These are phyloP conservation scores for Toxotes chatareus DNA, from an alignment of 2,113 vertebrate species.

Conservation along the genomic window DNA sequence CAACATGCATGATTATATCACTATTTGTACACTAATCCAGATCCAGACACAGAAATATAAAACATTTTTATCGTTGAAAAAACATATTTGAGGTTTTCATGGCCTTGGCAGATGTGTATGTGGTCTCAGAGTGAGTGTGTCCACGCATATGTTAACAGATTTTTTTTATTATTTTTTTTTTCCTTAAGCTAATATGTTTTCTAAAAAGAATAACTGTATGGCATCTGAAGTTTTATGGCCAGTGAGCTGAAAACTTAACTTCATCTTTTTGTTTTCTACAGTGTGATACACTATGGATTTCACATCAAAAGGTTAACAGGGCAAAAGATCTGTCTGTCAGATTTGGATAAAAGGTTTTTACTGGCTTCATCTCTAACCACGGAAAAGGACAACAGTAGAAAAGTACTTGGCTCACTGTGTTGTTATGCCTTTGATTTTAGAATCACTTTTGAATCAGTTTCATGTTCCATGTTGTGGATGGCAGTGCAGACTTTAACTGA, in stretches of 20 bases:
- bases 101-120: background rate
- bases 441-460: slow-evolving; percentile 29
- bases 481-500: background rate
- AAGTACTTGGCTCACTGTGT: slow-evolving; percentile 16
- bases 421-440: slow-evolving; percentile 30
- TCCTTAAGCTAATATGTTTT: background rate
- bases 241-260: background rate
- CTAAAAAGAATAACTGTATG: background rate
- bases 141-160: background rate
- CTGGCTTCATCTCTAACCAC: slow-evolving; percentile 40
- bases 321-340: slow-evolving; percentile 28
- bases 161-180: background rate
- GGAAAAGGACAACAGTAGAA: slow-evolving; percentile 33
- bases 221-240: background rate
- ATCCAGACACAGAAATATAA: background rate
- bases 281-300: slow-evolving; percentile 14
- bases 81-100: slow-evolving; percentile 8
- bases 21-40: background rate
- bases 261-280: background rate
- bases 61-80: slow-evolving; percentile 2
- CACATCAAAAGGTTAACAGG: slow-evolving; percentile 37
- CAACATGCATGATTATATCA: background rate
- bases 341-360: slow-evolving; percentile 19
- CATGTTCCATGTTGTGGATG: slow-evolving; percentile 46
- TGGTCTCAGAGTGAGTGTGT: background rate